Evolutionary conservation across 2,888 invertebrate species (phyloP).

Genomic region (Cybosia mesomella): DNA sequence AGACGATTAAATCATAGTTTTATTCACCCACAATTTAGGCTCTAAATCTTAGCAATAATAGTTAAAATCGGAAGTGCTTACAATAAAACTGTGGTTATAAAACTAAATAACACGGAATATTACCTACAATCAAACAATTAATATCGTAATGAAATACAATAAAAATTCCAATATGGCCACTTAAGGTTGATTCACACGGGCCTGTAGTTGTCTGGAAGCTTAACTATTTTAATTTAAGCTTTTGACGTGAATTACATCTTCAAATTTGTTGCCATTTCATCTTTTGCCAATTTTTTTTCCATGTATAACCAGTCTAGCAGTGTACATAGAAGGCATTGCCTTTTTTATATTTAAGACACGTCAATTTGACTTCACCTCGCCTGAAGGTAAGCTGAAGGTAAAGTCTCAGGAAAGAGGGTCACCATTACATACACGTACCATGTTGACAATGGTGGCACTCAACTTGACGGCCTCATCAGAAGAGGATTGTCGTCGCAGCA

Average conservation of each 20-base stretch:
- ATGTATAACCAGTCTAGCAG: too few relatives aligned
- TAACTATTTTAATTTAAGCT: not conserved
- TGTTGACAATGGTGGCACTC: too few relatives aligned
- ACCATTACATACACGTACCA: too few relatives aligned
- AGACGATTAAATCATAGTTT: not conserved
- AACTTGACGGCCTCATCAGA: too few relatives aligned
- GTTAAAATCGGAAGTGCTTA: slow-evolving; percentile 8
- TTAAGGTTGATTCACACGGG: slow-evolving; percentile 3
- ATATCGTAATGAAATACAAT: slow-evolving; percentile 19
- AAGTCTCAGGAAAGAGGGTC: too few relatives aligned
- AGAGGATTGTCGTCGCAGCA: too few relatives aligned
- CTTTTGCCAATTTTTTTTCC: too few relatives aligned
- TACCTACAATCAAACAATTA: slow-evolving; percentile 23
- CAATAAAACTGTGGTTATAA: slow-evolving; percentile 19
- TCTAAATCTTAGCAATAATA: slow-evolving; percentile 11
- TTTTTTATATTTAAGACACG: too few relatives aligned
- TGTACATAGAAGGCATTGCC: too few relatives aligned
- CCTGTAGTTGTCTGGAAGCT: not conserved
- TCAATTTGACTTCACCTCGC: too few relatives aligned
- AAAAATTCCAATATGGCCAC: slow-evolving; percentile 18
- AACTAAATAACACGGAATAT: slow-evolving; percentile 20
- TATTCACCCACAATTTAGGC: not conserved
- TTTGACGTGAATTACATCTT: not conserved
- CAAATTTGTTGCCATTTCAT: too few relatives aligned
- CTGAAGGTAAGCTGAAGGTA: too few relatives aligned